These are phyloP conservation scores for Sebastolobus alascanus DNA, from an alignment of 2,797 vertebrate species.

Conservation along the genomic window DNA sequence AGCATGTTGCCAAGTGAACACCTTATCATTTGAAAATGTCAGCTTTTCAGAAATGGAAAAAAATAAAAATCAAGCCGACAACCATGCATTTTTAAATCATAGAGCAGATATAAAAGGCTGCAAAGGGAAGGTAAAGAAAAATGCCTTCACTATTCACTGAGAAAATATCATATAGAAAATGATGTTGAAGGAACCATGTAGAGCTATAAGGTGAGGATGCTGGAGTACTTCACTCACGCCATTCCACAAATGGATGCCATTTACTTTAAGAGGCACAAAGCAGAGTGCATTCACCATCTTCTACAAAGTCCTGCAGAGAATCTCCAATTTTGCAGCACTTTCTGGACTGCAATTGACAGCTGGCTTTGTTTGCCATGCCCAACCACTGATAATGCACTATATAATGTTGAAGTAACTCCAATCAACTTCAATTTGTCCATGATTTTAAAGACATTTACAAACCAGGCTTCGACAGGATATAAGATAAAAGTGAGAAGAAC, in stretches of 20 bases:
- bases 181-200: not conserved
- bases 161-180: slow-evolving; percentile 47
- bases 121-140: not conserved
- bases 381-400: slow-evolving; percentile 37
- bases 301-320: slow-evolving; percentile 37
- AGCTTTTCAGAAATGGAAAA: slow-evolving; percentile 13
- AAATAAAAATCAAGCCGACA: slow-evolving; percentile 17
- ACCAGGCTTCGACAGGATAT: slow-evolving; percentile 6
- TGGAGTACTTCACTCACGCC: slow-evolving; percentile 15
- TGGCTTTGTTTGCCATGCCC: slow-evolving; percentile 30
- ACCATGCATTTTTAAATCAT: slow-evolving; percentile 22
- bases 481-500: slow-evolving; percentile 32
- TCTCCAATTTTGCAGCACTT: slow-evolving; percentile 51
- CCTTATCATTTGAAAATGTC: slow-evolving; percentile 8
- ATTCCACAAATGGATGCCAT: slow-evolving; percentile 52
- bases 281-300: slow-evolving; percentile 46
- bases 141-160: not conserved
- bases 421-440: slow-evolving; percentile 36
- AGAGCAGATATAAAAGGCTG: slow-evolving; percentile 36
- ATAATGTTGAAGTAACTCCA: slow-evolving; percentile 14
- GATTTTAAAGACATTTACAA: slow-evolving; percentile 54
- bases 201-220: slow-evolving; percentile 19
- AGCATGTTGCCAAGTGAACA: slow-evolving; percentile 13
- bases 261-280: slow-evolving; percentile 50
- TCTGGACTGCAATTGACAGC: slow-evolving; percentile 42